A percentile compares a stretch with the other conserved stretches of the same genome.
Evolutionary conservation across 2,888 invertebrate genomes (phyloP).

Genomic region (Boloria euphrosyne): DNA sequence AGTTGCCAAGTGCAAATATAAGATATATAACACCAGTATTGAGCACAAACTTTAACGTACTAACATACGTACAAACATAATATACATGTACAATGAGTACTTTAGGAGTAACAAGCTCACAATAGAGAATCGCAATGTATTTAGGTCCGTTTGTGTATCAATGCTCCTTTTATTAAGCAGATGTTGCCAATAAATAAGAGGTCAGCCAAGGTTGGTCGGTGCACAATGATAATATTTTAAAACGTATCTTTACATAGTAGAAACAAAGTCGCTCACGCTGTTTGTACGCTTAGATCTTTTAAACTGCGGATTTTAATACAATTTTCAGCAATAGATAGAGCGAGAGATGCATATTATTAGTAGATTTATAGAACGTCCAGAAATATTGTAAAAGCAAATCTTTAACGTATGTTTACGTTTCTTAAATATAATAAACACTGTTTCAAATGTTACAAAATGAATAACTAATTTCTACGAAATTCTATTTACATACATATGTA

Average conservation of each 20-base stretch:
- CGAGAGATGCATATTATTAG: too few relatives aligned
- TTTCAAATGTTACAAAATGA: too few relatives aligned
- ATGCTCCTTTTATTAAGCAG: conserved; percentile 24
- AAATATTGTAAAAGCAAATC: too few relatives aligned
- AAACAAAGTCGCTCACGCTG: too few relatives aligned
- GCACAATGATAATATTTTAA: background rate
- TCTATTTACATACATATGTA: too few relatives aligned
- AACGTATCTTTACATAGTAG: background rate
- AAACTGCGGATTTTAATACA: too few relatives aligned
- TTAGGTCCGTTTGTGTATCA: conserved; percentile 22
- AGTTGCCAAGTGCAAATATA: conserved; percentile 19
- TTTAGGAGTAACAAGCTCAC: conserved; percentile 23
- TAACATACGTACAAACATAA: background rate
- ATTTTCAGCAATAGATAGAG: too few relatives aligned
- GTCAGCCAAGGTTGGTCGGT: conserved; percentile 31
- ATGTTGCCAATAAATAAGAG: conserved; percentile 30
- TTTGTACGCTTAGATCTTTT: too few relatives aligned
- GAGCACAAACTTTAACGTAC: background rate
- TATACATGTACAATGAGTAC: background rate
- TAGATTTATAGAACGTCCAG: too few relatives aligned
- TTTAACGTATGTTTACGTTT: too few relatives aligned
- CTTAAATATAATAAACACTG: too few relatives aligned
- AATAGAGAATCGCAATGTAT: conserved; percentile 26
- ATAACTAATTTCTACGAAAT: too few relatives aligned
- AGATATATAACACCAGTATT: conserved; percentile 2